Evolutionary conservation across 2,797 vertebrate genomes (phyloP), one percentile per base, ranked within the genome.

Genomic region (Microctenopoma lineatum): DNA sequence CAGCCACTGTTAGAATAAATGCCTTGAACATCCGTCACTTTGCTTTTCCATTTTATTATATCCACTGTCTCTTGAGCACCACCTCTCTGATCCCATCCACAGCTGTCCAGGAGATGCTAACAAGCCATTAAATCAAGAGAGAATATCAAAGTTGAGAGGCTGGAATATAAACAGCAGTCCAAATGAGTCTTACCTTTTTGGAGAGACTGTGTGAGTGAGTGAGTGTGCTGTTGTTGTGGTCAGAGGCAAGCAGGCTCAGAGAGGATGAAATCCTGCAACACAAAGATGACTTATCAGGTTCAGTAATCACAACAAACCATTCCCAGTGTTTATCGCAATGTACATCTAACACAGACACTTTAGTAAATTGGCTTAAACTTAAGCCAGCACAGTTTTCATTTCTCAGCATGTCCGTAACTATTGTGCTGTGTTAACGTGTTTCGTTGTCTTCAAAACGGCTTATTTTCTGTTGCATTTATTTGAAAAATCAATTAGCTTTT

Each of bases 231-330:
- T 62, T 45, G 60, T 59, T 29, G 47, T 63, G 47, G 68, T 72
- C 56, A 61, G 53, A 32, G 70, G 71, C 42, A 69, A 83, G 71
- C 36, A 26, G 74, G 21, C 5, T 34, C 59, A 55, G 29, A 48
- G 62, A 73, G 4, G 63, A 79, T 63, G 62, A 79, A 76, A 68
- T 78, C 84, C 88, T 91, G 85, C 4, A 84, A 87, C 34, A 88
- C 26, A 87, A 70, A 87, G 48, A 70, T 1, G 2, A 15, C 5
- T 66, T 11, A 60, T 83, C 14, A 85, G 64, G 56, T 59, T 69
- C 42, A 59, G 34, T 45, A 36, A 18, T 66, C 55, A 56, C 7
- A 36, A 59, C 6, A 61, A 69, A 42, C 9, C 11, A 16, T 13
- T 38, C 9, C 61, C 32, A 15, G 48, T 60, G n/a, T 9, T 13